Base-by-base conservation (phyloP, 2,888 invertebrate genomes). In the Pseudococcus longispinus region DNA sequence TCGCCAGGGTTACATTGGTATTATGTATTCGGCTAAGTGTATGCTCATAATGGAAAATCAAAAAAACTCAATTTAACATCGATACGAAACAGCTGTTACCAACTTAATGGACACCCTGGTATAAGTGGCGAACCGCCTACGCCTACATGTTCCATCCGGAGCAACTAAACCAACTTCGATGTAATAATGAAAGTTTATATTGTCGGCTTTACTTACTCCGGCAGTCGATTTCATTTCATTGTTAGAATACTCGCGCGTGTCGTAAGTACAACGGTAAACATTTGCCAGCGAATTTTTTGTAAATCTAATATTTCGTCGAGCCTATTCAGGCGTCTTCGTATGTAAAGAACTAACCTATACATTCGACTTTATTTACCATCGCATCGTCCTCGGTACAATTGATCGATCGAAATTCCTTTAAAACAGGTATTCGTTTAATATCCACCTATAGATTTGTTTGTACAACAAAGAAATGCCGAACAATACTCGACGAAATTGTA, bases 121-220 rank as follows among this genome's bases (percentile, higher is more conserved):
- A 42, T 42, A 80, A 80, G 20, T 80, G 32, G 37, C 1, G 18
- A 80, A 42, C 42, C 42, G 77, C 77, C 77, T 80, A 80, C 77
- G 42, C 77, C 77, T 80, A 23, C 77, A 80, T 20, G 42, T 42
- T 42, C 77, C 32, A 80, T 37, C 42, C 26, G 77, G 11, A 26
- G 42, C 37, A 80, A 80, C 42, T 80, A 37, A 80, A 80, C 37
- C 23, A 80, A 80, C 77, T 80, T 80, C 42, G 77, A 80, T 80
- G 77, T 80, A 80, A 80, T 80, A 80, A 70, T 70, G 70, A 80
- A 80, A 80, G 77, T 80, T 80, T 42, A 80, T 42, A 70, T 60
- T 29, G 70, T 18, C 29, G 29, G 70, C 70, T 70, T 70, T 70
- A 70, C 70, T 70, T 29, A 70, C 70, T 70, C 15, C 6, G 29